phyloP scores from a whole-genome alignment of 2,797 vertebrate species.

The Pseudochromis fuscus region DNA sequence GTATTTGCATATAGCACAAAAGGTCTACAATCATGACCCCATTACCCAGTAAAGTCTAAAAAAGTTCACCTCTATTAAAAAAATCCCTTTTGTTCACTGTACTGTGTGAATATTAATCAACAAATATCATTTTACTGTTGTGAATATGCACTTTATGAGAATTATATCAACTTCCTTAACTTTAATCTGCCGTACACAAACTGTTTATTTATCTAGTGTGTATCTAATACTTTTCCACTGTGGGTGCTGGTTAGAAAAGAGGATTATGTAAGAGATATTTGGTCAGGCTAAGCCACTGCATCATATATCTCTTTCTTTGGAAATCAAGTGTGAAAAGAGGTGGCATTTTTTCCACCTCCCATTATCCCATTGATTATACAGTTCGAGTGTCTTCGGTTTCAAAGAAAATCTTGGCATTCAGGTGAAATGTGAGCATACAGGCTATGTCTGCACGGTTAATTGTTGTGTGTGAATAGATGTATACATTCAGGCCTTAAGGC shows the following conservation, averaged over 20 bases:
- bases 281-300: neutral
- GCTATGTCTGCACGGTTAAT: slow-evolving; percentile 22
- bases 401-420: slow-evolving; percentile 48
- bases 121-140: neutral
- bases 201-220: neutral
- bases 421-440: slow-evolving; percentile 45
- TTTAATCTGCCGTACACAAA: neutral
- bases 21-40: no score
- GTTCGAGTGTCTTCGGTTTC: slow-evolving; percentile 48
- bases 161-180: neutral
- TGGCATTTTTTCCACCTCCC: slow-evolving; percentile 1
- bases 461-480: slow-evolving; percentile 44
- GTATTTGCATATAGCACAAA: no score
- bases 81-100: neutral
- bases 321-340: slow-evolving; percentile 8
- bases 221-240: neutral
- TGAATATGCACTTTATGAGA: neutral
- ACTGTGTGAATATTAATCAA: neutral
- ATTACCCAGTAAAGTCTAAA: neutral
- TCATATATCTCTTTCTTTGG: neutral
- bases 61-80: neutral
- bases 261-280: slow-evolving; percentile 6
- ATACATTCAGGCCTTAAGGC: slow-evolving; percentile 8
- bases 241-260: neutral
- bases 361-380: slow-evolving; percentile 18